Percentiles rank a stretch among this genome's conserved stretches.
These are phyloP conservation scores for Lathamus discolor DNA, from an alignment of 2,113 vertebrate genomes.

Conservation along the genomic window DNA sequence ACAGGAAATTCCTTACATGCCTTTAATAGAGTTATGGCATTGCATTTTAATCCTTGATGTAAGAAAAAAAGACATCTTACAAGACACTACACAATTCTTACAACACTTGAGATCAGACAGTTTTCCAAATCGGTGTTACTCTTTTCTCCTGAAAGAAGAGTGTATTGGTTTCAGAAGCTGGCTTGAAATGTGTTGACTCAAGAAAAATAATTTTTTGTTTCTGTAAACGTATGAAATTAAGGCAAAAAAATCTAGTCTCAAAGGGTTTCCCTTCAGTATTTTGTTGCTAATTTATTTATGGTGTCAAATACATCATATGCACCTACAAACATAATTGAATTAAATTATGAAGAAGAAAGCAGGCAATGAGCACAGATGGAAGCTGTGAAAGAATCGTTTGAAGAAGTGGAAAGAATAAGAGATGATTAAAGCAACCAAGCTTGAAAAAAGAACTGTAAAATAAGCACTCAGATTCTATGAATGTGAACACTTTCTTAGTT, in stretches of 20 bases:
- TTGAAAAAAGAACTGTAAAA: neutral
- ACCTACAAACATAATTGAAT: neutral
- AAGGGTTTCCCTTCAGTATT: neutral
- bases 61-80: neutral
- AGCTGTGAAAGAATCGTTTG: neutral
- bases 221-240: neutral
- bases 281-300: neutral
- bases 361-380: neutral
- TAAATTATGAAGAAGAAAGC: neutral
- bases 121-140: neutral
- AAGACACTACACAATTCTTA: neutral
- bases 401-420: neutral
- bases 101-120: neutral
- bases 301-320: neutral
- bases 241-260: neutral
- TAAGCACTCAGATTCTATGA: neutral
- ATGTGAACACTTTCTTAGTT: neutral
- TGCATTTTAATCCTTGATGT: neutral
- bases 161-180: neutral
- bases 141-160: neutral
- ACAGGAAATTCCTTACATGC: neutral
- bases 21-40: neutral
- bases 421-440: neutral
- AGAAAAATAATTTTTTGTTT: neutral
- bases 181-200: neutral